These are phyloP conservation scores for Dysdera silvatica DNA, from an alignment of 1,140 invertebrate genomes.

Conservation along the genomic window DNA sequence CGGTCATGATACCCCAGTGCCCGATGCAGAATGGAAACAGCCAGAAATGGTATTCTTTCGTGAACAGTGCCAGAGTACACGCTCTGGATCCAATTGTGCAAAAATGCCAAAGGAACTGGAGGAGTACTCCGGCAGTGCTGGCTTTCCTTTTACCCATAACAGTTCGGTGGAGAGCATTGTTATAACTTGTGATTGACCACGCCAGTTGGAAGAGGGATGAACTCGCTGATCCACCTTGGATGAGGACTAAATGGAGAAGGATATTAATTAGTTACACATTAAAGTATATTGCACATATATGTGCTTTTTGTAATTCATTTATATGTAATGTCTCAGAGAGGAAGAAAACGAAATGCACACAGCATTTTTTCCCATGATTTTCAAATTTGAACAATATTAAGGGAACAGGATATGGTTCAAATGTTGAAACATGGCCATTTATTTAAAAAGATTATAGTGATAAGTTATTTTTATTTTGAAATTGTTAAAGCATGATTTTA, in stretches of 20 bases:
- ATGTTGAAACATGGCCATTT: no score
- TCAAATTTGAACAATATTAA: neutral
- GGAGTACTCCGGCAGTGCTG: slow-evolving; percentile 36
- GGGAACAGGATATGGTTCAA: no score
- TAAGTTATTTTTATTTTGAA: no score
- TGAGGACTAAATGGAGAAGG: slow-evolving; percentile 27
- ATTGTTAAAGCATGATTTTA: no score
- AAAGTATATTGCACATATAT: no score
- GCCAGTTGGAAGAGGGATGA: slow-evolving; percentile 42
- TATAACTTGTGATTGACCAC: slow-evolving; percentile 47
- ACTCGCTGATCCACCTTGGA: slow-evolving; percentile 33
- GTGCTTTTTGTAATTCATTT: no score
- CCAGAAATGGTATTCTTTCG: slow-evolving; percentile 34
- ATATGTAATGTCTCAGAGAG: no score
- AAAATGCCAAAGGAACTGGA: slow-evolving; percentile 47
- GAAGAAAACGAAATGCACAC: no score
- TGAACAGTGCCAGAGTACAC: slow-evolving; percentile 36
- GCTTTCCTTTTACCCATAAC: slow-evolving; percentile 43
- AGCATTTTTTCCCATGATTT: neutral
- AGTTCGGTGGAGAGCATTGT: slow-evolving; percentile 45
- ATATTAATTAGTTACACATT: neutral
- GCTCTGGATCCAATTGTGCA: slow-evolving; percentile 32
- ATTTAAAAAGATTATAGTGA: no score
- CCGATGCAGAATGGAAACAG: slow-evolving; percentile 36
- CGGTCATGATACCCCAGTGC: slow-evolving; percentile 48